A percentile compares a stretch with the other conserved stretches of the same genome.
Evolutionary conservation across 2,888 invertebrate genomes (phyloP).

Genomic region (Meandrusa payeni): DNA sequence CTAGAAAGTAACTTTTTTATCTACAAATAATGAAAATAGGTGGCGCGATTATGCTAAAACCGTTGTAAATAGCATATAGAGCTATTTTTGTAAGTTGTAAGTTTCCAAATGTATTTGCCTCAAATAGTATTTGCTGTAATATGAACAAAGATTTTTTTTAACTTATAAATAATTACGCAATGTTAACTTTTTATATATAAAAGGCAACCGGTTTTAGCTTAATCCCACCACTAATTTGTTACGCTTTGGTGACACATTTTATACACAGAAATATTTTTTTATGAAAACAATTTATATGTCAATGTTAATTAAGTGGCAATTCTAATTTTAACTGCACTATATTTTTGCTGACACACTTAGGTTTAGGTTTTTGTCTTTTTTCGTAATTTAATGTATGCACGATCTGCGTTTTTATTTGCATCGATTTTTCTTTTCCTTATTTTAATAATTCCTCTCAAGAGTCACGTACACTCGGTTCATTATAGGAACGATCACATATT

Average conservation of each 20-base stretch:
- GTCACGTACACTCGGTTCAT: slow-evolving; percentile 44
- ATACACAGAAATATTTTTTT: slow-evolving; percentile 79
- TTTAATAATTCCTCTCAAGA: slow-evolving; percentile 48
- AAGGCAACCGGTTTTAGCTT: slow-evolving; percentile 40
- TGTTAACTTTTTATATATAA: slow-evolving; percentile 18
- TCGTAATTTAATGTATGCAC: slow-evolving; percentile 76
- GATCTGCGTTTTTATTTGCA: slow-evolving; percentile 78
- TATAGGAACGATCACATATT: slow-evolving; percentile 48
- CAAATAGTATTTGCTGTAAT: slow-evolving; percentile 18
- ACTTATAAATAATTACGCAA: slow-evolving; percentile 21
- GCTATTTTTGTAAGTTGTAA: slow-evolving; percentile 18
- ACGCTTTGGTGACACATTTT: slow-evolving; percentile 75
- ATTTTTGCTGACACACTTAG: slow-evolving; percentile 80
- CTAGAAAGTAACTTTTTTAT: slow-evolving; percentile 70
- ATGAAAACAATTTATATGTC: slow-evolving; percentile 73
- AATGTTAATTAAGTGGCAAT: slow-evolving; percentile 77
- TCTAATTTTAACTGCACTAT: slow-evolving; percentile 76
- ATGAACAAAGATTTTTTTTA: slow-evolving; percentile 14
- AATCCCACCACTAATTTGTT: slow-evolving; percentile 59
- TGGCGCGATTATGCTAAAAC: slow-evolving; percentile 46
- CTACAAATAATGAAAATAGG: slow-evolving; percentile 63
- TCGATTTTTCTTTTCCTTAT: slow-evolving; percentile 49
- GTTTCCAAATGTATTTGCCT: slow-evolving; percentile 16
- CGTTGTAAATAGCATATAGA: background rate
- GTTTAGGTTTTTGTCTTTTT: slow-evolving; percentile 60